A percentile compares a stretch with the other conserved stretches of the same genome.
phyloP scores from a whole-genome alignment of 2,113 vertebrate species.

The Diadophis punctatus region DNA sequence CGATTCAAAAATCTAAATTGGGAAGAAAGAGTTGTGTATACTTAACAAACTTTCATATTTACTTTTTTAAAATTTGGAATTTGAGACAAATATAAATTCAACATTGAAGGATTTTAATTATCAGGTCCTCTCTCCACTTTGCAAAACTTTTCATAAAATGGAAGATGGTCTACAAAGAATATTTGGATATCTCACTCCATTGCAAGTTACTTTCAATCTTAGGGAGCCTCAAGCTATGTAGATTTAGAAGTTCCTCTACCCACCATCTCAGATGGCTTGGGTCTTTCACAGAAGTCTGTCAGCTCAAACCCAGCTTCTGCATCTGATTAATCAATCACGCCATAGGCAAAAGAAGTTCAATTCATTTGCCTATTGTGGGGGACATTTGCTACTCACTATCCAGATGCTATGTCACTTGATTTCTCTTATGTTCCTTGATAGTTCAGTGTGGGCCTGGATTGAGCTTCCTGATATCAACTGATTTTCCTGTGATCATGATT shows the following conservation, averaged over 20 bases:
- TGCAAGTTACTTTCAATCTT: too few species aligned
- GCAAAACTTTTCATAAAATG: too few species aligned
- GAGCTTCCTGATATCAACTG: not conserved
- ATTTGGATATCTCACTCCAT: too few species aligned
- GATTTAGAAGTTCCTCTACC: too few species aligned
- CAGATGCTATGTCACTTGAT: not conserved
- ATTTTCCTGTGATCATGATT: not conserved
- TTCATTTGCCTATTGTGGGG: not conserved
- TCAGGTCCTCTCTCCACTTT: too few species aligned
- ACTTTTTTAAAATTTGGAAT: not conserved
- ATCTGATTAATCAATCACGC: not conserved
- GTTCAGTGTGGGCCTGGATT: not conserved
- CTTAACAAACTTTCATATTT: not conserved
- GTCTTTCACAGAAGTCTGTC: not conserved
- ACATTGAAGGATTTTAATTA: too few species aligned
- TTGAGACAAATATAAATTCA: too few species aligned
- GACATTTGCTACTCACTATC: not conserved
- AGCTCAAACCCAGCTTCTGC: not conserved
- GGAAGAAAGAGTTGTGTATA: not conserved
- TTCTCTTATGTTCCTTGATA: not conserved
- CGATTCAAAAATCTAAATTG: not conserved
- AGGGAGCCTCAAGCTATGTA: too few species aligned
- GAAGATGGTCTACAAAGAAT: too few species aligned
- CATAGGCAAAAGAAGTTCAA: not conserved
- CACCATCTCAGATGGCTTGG: too few species aligned